A percentile compares a stretch with the other conserved stretches of the same genome.
Conservation (phyloP, 2,113 vertebrate species). For the Symphodus melops region DNA sequence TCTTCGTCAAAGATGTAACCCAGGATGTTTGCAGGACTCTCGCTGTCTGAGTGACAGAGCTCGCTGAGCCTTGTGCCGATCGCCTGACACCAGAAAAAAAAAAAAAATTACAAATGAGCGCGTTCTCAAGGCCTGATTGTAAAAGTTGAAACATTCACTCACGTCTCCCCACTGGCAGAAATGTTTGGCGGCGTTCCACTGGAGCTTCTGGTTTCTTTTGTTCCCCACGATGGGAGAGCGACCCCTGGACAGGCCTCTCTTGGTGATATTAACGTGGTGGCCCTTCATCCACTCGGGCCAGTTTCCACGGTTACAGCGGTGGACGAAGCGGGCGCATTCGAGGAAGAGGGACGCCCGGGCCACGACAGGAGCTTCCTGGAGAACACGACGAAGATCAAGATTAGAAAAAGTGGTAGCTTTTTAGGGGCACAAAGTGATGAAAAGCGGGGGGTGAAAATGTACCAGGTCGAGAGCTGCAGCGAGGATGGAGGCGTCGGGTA, state of each 20-base stretch:
- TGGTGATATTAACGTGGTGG: constrained; percentile 97
- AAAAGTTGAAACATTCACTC: constrained; percentile 66
- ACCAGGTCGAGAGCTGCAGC: constrained; percentile 97
- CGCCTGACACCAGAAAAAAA: constrained; percentile 81
- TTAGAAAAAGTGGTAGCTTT: not conserved
- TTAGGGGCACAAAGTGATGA: too few relatives aligned
- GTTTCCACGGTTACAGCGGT: constrained; percentile 97
- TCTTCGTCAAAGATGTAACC: constrained; percentile 98
- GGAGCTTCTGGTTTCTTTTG: constrained; percentile 97
- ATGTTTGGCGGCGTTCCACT: constrained; percentile 98
- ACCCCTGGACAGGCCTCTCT: constrained; percentile 94
- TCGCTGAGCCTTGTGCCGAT: constrained; percentile 95
- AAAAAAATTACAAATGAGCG: not conserved
- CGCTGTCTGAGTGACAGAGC: constrained; percentile 94
- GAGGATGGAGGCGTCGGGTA: constrained; percentile 96
- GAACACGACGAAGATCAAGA: not conserved
- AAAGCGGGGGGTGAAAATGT: constrained; percentile 49
- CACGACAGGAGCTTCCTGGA: constrained; percentile 95
- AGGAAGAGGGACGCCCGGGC: constrained; percentile 95
- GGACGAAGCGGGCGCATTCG: constrained; percentile 96
- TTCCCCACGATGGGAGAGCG: constrained; percentile 95
- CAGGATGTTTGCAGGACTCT: constrained; percentile 96
- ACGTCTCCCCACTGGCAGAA: constrained; percentile 99
- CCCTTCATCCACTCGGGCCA: constrained; percentile 99
- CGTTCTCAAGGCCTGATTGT: not conserved